Conservation (phyloP, 2,113 vertebrate genomes). For the Toxostoma redivivum region DNA sequence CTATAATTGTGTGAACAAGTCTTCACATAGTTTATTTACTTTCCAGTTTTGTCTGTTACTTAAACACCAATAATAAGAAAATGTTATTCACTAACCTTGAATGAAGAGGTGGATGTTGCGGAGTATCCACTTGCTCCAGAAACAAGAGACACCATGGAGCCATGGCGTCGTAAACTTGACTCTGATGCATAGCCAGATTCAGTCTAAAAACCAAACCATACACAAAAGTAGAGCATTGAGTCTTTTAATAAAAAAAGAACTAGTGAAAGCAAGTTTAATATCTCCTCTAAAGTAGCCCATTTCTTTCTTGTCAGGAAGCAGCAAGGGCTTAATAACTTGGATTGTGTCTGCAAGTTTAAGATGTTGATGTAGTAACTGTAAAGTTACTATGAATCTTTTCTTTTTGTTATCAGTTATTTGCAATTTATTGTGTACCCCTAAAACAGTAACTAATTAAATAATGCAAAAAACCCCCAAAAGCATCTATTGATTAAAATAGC, state of each 20-base stretch:
- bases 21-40: not conserved
- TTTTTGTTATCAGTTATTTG: not conserved
- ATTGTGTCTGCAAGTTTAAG: not conserved
- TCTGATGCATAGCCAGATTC: slow-evolving; percentile 95
- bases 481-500: not conserved
- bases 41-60: not conserved
- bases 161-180: slow-evolving; percentile 89
- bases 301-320: not conserved
- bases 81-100: slow-evolving; percentile 80
- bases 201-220: slow-evolving; percentile 72
- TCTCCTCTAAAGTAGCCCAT: not conserved
- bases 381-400: not conserved
- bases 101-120: slow-evolving; percentile 93
- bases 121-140: slow-evolving; percentile 94
- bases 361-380: not conserved
- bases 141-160: slow-evolving; percentile 93
- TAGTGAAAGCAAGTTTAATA: not conserved
- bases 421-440: not conserved
- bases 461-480: not conserved
- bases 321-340: not conserved
- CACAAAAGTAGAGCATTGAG: not conserved
- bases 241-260: not conserved
- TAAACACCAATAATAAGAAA: not conserved
- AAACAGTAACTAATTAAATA: not conserved
- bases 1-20: not conserved